These are phyloP conservation scores for Vesta saturnalis DNA, from an alignment of 2,888 invertebrate genomes.

Conservation along the genomic window DNA sequence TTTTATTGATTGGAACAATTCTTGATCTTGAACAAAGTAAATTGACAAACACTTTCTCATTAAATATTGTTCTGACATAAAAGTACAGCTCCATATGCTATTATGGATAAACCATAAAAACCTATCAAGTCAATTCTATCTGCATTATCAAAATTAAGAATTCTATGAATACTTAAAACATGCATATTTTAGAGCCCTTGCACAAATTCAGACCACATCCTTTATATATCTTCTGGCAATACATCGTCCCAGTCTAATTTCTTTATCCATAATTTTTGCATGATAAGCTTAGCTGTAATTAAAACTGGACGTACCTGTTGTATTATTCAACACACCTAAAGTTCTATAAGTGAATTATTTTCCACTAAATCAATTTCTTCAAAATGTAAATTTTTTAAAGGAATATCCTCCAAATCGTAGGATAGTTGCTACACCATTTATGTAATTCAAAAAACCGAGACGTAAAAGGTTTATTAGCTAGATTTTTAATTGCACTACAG, in stretches of 20 bases:
- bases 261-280: constrained; percentile 25
- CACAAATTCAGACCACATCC: not conserved
- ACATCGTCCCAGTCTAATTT: constrained; percentile 30
- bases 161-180: not conserved
- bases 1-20: not conserved
- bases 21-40: not conserved
- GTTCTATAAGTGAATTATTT: constrained; percentile 2
- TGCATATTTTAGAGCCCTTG: not conserved
- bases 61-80: not conserved
- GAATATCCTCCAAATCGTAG: not conserved
- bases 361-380: constrained; percentile 8
- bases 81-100: constrained; percentile 3
- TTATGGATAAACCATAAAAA: not conserved
- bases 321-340: not conserved
- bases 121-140: not conserved
- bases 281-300: constrained; percentile 16
- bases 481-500: not conserved
- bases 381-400: not conserved
- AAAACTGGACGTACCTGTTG: constrained; percentile 18
- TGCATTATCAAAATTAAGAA: not conserved
- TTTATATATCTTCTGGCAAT: constrained; percentile 10
- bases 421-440: not conserved
- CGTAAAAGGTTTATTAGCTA: not conserved
- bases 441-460: not conserved
- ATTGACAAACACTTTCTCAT: not conserved